phyloP scores from a whole-genome alignment of 2,797 vertebrate genomes.

The Balearica regulorum region DNA sequence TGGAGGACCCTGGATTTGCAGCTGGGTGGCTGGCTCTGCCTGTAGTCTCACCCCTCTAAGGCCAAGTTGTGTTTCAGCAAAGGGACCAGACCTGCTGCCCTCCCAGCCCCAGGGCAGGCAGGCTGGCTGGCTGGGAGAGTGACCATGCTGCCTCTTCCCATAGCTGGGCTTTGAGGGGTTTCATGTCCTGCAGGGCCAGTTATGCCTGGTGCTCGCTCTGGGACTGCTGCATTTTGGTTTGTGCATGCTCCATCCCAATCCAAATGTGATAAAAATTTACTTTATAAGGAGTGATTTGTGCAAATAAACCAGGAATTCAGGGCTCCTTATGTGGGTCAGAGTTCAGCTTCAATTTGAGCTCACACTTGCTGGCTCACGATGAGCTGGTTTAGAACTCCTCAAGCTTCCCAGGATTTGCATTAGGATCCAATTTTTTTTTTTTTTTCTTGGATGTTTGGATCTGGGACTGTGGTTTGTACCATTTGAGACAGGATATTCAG shows the following conservation, averaged over 20 bases:
- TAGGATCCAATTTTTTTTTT: not conserved
- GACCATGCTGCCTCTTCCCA: not conserved
- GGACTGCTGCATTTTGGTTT: not conserved
- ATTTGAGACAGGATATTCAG: not conserved
- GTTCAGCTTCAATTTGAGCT: not conserved
- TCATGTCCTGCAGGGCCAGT: not conserved
- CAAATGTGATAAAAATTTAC: not conserved
- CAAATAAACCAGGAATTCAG: not conserved
- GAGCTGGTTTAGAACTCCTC: not conserved
- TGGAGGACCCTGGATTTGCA: not conserved
- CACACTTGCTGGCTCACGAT: not conserved
- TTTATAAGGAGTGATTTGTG: not conserved
- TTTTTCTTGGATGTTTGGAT: not conserved
- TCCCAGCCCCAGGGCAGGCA: accelerated
- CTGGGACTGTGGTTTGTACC: not conserved
- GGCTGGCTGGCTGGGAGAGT: not conserved
- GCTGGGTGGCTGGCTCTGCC: not conserved
- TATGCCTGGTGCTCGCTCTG: accelerated
- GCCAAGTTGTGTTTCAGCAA: not conserved
- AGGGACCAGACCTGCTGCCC: not conserved
- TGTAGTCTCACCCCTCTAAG: accelerated
- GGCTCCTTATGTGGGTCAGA: not conserved
- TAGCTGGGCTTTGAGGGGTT: not conserved
- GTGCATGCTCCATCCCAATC: not conserved
- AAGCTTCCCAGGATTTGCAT: not conserved